A percentile compares a stretch with the other conserved stretches of the same genome.
phyloP scores from a whole-genome alignment of 2,797 vertebrate genomes.

The Peromyscus aztecus region DNA sequence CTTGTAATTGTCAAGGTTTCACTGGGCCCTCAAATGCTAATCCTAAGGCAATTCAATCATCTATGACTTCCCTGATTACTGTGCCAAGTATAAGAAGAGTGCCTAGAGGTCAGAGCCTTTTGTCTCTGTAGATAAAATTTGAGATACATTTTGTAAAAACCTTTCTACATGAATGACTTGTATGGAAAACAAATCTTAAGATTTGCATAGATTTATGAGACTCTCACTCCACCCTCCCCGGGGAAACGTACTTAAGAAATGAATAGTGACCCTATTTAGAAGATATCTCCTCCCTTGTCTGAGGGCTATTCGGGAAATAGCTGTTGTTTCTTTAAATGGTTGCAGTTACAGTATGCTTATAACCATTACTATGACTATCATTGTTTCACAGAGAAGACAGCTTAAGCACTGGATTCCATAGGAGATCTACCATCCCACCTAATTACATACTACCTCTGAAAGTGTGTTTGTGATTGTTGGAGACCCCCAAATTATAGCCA shows the following conservation, averaged over 20 bases:
- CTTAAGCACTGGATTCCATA: neutral
- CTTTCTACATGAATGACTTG: neutral
- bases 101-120: neutral
- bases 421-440: neutral
- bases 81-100: neutral
- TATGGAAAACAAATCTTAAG: neutral
- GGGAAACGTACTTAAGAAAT: neutral
- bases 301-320: neutral
- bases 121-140: neutral
- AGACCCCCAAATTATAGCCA: neutral
- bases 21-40: neutral
- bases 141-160: neutral
- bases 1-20: slow-evolving; percentile 20
- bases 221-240: neutral
- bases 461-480: neutral
- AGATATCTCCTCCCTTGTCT: neutral
- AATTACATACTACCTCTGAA: neutral
- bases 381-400: neutral
- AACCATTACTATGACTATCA: neutral
- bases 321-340: neutral
- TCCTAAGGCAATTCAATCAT: neutral
- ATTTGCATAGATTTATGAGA: neutral
- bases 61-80: neutral
- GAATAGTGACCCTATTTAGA: neutral
- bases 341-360: neutral